Evolutionary conservation across 2,797 vertebrate species (phyloP), one percentile per base, ranked within the genome.

Genomic region (Apogon hyalosoma): DNA sequence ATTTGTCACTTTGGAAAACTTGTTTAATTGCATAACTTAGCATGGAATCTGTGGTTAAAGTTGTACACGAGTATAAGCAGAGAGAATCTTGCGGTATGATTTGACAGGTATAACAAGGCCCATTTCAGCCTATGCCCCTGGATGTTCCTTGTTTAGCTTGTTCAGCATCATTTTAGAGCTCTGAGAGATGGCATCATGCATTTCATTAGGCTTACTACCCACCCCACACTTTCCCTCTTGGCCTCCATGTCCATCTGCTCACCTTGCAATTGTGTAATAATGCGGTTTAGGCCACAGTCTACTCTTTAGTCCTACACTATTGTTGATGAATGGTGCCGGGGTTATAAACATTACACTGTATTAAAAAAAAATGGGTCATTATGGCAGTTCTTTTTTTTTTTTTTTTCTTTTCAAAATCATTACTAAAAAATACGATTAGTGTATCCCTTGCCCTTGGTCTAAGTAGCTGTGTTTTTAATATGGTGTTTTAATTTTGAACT

Each of bases 281-380:
- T 72, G 39, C 75, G 73, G 89, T 86, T 87, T 84, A 65, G 45
- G 45, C 49, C 49, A 43, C 45, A 75, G 40, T 57, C 47, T 43
- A 63, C 63, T 69, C 46, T 64, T 54, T 66, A 18, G 40, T 62
- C 53, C 13, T 73, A 9, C 33, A 7, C 13, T 49, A 54, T 54
- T 8, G 57, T 48, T 69, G 58, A 39, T 12, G 41, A 42, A 31
- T 16, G 11, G 13, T n/a, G 9, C 4, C 12, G 14, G 11, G 41
- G 12, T 16, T 67, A 13, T 33, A 24, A 49, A 63, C 38, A 52
- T 15, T 31, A 63, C 36, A 12, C 24, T 60, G 51, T 12, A 63
- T 43, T 63, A 16, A 10, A 31, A 16, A 16, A 18, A 43, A 41
- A 6, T 1, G 36, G 16, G 62, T 70, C 19, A 47, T 71, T 61